A percentile compares a stretch with the other conserved stretches of the same genome.
Conservation (phyloP, 2,113 vertebrate genomes). For the Hydrolagus affinis region DNA sequence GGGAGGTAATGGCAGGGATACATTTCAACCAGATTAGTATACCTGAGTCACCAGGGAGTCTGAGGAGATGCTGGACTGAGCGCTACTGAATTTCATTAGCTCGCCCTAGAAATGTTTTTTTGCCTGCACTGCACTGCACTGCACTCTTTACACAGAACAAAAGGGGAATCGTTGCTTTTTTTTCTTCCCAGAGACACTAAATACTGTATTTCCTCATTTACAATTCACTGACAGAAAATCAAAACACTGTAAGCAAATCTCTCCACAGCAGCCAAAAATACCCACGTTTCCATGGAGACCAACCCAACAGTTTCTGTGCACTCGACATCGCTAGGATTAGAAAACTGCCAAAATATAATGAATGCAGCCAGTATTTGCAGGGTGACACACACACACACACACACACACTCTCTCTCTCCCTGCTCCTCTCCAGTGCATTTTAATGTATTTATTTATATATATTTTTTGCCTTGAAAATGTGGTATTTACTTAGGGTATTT, state of each 20-base stretch:
- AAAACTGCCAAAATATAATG: not conserved
- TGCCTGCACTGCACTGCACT: too few species aligned
- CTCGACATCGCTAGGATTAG: not conserved
- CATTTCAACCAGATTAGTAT: too few species aligned
- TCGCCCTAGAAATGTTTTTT: too few species aligned
- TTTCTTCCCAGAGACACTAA: not conserved
- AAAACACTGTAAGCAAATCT: not conserved
- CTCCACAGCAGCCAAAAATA: not conserved
- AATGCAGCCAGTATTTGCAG: not conserved
- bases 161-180: not conserved
- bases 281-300: not conserved
- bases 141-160: not conserved
- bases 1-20: too few species aligned
- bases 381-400: too few species aligned
- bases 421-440: too few species aligned
- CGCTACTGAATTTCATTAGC: too few species aligned
- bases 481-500: not conserved
- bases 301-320: not conserved
- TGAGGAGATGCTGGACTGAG: too few species aligned
- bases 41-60: too few species aligned
- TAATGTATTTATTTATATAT: not conserved
- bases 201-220: not conserved
- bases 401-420: too few species aligned
- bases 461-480: not conserved
- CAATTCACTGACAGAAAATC: not conserved